These are phyloP conservation scores for Carassius gibelio DNA, from an alignment of 2,113 vertebrate genomes.

Conservation along the genomic window DNA sequence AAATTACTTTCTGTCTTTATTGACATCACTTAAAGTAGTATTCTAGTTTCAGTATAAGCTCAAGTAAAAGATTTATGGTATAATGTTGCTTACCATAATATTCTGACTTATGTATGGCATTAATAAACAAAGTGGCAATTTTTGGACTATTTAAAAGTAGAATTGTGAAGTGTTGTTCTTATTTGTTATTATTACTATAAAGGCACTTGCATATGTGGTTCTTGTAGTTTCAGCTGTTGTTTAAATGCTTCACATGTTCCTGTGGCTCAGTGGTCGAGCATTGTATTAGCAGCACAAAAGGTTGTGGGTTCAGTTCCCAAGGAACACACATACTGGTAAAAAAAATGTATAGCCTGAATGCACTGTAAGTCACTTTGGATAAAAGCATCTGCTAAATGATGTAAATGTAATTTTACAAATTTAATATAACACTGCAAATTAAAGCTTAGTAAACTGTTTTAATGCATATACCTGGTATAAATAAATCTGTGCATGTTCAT, in stretches of 20 bases:
- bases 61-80: background rate
- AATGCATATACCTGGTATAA: background rate
- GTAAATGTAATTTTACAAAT: background rate
- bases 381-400: no score
- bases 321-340: no score
- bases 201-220: background rate
- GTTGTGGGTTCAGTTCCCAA: no score
- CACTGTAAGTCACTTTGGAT: no score
- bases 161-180: background rate
- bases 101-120: background rate
- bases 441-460: background rate
- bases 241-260: no score
- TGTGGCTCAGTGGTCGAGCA: no score
- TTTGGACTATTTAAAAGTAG: background rate
- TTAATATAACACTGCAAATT: background rate
- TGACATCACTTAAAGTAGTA: background rate
- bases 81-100: background rate
- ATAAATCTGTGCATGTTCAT: background rate
- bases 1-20: background rate
- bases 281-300: no score
- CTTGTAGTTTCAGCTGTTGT: background rate
- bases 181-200: background rate
- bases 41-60: background rate
- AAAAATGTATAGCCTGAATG: no score
- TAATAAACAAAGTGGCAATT: background rate